phyloP scores from a whole-genome alignment of 2,888 invertebrate species.

The Thalpophila matura region DNA sequence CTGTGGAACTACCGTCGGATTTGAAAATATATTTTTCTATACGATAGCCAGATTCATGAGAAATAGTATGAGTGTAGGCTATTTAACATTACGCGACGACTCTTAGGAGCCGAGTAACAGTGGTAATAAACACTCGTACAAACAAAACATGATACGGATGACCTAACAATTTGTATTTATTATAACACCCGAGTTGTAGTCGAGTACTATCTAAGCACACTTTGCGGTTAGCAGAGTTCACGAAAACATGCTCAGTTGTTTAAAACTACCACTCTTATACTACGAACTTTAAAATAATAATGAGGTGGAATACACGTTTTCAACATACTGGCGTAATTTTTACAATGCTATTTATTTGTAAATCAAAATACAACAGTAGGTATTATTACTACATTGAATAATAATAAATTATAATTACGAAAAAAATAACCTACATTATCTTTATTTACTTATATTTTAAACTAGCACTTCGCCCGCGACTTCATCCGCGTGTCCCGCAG shows the following conservation, averaged over 20 bases:
- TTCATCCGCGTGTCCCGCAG: too few relatives aligned
- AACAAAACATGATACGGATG: constrained; percentile 49
- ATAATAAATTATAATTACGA: not conserved
- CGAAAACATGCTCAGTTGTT: constrained; percentile 52
- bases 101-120: too few relatives aligned
- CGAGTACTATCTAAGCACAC: constrained; percentile 41
- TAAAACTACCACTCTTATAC: constrained; percentile 26
- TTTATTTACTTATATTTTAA: too few relatives aligned
- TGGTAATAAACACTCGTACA: constrained; percentile 23
- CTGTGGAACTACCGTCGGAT: too few relatives aligned
- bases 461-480: too few relatives aligned
- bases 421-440: too few relatives aligned
- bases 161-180: constrained; percentile 46
- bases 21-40: too few relatives aligned
- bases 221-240: constrained; percentile 56
- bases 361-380: constrained; percentile 1
- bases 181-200: constrained; percentile 40
- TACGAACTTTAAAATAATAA: constrained; percentile 9
- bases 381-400: not conserved
- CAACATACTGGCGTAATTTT: not conserved
- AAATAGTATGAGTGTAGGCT: too few relatives aligned
- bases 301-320: not conserved
- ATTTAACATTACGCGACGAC: too few relatives aligned
- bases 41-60: too few relatives aligned
- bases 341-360: not conserved